Conservation (phyloP, 2,888 invertebrate genomes). For the Mesorhabditis sp. region DNA sequence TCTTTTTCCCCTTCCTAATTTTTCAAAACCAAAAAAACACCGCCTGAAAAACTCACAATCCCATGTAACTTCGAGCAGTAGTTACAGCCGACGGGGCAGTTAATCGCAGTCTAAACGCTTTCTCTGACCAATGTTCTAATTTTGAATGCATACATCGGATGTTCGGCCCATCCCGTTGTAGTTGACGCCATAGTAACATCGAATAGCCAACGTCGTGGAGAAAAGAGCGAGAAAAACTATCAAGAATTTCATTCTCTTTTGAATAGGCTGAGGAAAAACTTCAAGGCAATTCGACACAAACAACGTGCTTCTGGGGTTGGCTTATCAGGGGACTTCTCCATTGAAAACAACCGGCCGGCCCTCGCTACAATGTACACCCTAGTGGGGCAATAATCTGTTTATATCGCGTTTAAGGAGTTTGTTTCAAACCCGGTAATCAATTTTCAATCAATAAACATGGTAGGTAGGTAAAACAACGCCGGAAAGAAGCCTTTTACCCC, state of each 20-base stretch:
- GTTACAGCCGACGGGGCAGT: not conserved
- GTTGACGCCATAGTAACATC: conserved; percentile 1
- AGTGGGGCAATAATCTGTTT: not conserved
- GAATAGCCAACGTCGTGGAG: not conserved
- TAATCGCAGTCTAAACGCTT: not conserved
- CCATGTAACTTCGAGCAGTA: not conserved
- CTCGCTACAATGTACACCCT: not conserved
- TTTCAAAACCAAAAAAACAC: not conserved
- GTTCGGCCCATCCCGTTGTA: not conserved
- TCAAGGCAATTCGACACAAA: not conserved
- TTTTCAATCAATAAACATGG: too few relatives aligned
- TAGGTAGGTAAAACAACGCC: too few relatives aligned
- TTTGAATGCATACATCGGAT: too few relatives aligned
- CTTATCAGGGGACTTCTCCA: not conserved
- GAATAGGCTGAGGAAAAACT: not conserved
- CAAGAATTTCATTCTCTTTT: not conserved
- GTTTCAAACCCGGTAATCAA: too few relatives aligned
- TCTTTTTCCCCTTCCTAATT: not conserved
- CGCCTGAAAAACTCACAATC: not conserved
- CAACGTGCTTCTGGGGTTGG: not conserved
- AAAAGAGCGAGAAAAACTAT: not conserved
- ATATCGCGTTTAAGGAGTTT: too few relatives aligned
- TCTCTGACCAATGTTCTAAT: not conserved
- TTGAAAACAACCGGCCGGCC: not conserved
- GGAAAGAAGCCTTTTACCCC: too few relatives aligned